Base-by-base conservation (phyloP, 2,113 vertebrate species). In the Brachypodius melanocephalos region DNA sequence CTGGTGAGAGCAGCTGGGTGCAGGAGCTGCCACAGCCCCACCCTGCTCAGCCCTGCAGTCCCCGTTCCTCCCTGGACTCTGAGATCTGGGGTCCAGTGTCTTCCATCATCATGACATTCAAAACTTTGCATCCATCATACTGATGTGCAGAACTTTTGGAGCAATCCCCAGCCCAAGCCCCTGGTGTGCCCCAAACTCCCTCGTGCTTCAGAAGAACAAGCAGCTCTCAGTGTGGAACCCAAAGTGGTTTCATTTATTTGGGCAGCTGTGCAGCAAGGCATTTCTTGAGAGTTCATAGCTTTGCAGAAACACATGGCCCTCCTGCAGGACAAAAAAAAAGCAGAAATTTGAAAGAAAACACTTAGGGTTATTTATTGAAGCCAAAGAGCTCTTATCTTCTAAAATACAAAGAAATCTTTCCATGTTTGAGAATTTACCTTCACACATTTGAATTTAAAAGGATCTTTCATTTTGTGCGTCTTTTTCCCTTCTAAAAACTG, bases 361-460 rank as follows among this genome's bases (percentile, higher is more conserved):
- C 74, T 95, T 68, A 40, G 45, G 12, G 65, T 82, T 95, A 83
- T 95, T 94, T 97, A 84, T 58, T 91, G 87, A 96, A 90, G 69
- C 34, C 57, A 87, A 79, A 82, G 79, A 84, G 29, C 75, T 55
- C 7, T 97, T 95, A 73, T 92, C 82, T 89, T 95, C 86, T 86
- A 72, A 89, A 92, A 96, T 59, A 91, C 82, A 77, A 88, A 94
- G 48, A 80, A 93, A 75, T 95, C 77, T 80, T 95, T 68, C 29
- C 29, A 22, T 29, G 49, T 62, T 86, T 78, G 85, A 90, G 82
- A 90, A 91, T 96, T 95, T 95, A 84, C 62, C 59, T 94, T 67
- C 40, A 45, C 52, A 25, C 43, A 69, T 81, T 69, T 91, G 54
- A 38, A 82, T 92, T 88, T 78, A 69, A 95, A 96, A 90, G 51